phyloP scores from a whole-genome alignment of 2,113 vertebrate genomes.

The Microcebus murinus region DNA sequence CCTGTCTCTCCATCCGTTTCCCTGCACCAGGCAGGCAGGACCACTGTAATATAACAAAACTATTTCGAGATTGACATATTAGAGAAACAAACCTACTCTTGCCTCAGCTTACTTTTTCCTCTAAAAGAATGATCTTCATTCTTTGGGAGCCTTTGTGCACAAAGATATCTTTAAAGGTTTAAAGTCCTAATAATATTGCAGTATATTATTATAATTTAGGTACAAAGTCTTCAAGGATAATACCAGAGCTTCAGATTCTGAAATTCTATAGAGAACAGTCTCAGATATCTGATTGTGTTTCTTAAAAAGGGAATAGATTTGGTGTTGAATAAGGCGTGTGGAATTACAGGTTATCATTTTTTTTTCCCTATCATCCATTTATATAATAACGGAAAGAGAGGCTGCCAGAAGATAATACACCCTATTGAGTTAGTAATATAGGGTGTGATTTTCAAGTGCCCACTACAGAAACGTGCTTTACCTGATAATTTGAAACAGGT shows the following conservation, averaged over 20 bases:
- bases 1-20: background rate
- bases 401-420: slow-evolving; percentile 45
- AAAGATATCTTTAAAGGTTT: slow-evolving; percentile 36
- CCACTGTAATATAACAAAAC: background rate
- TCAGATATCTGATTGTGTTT: slow-evolving; percentile 60
- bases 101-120: background rate
- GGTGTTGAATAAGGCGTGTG: background rate
- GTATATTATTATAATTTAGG: slow-evolving; percentile 55
- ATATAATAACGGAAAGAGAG: slow-evolving; percentile 65
- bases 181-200: background rate
- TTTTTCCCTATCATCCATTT: slow-evolving; percentile 12
- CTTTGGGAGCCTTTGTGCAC: background rate
- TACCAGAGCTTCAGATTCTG: slow-evolving; percentile 14
- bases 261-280: slow-evolving; percentile 39
- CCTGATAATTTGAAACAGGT: slow-evolving; percentile 40
- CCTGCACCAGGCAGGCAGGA: background rate
- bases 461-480: slow-evolving; percentile 60
- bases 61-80: background rate
- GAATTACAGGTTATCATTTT: slow-evolving; percentile 66
- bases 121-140: background rate
- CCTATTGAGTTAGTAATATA: slow-evolving; percentile 57
- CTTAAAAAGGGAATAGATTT: slow-evolving; percentile 52
- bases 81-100: background rate
- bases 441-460: slow-evolving; percentile 69
- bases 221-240: slow-evolving; percentile 18